Percentiles rank a stretch among this genome's conserved stretches.
Evolutionary conservation across 2,888 invertebrate genomes (phyloP).

Genomic region (Graphium colonna): DNA sequence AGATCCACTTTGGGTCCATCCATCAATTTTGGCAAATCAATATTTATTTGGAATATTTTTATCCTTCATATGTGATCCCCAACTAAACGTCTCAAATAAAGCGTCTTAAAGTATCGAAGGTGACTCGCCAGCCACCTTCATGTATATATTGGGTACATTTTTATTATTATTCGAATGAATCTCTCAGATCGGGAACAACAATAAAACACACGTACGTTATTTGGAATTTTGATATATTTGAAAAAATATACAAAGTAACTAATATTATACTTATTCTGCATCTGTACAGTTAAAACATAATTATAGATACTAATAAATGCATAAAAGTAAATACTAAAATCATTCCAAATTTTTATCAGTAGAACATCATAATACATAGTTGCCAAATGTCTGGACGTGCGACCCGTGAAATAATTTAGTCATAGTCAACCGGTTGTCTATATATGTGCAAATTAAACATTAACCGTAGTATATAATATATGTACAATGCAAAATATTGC

Average conservation of each 20-base stretch:
- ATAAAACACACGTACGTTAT: constrained; percentile 19
- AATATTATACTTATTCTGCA: constrained; percentile 61
- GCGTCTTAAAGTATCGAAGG: too few species aligned
- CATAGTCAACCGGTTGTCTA: not conserved
- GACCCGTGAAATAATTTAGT: constrained; percentile 43
- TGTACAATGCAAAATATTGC: constrained; percentile 15
- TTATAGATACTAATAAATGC: constrained; percentile 68
- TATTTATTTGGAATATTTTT: too few species aligned
- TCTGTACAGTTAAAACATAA: constrained; percentile 68
- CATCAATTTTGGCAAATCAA: too few species aligned
- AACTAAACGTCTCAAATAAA: too few species aligned
- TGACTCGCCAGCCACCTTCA: too few species aligned
- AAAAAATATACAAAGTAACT: constrained; percentile 71
- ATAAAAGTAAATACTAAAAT: constrained; percentile 34
- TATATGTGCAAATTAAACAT: not conserved
- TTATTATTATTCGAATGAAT: too few species aligned
- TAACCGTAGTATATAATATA: constrained; percentile 21
- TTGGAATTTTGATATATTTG: constrained; percentile 68
- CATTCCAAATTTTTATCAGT: constrained; percentile 12
- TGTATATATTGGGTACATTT: too few species aligned
- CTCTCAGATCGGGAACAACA: too few species aligned
- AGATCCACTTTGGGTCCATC: too few species aligned
- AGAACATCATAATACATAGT: constrained; percentile 23
- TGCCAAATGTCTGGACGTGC: constrained; percentile 34
- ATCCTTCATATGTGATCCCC: too few species aligned